Evolutionary conservation across 2,888 invertebrate genomes (phyloP).

Genomic region (Agrenia bidenticulata): DNA sequence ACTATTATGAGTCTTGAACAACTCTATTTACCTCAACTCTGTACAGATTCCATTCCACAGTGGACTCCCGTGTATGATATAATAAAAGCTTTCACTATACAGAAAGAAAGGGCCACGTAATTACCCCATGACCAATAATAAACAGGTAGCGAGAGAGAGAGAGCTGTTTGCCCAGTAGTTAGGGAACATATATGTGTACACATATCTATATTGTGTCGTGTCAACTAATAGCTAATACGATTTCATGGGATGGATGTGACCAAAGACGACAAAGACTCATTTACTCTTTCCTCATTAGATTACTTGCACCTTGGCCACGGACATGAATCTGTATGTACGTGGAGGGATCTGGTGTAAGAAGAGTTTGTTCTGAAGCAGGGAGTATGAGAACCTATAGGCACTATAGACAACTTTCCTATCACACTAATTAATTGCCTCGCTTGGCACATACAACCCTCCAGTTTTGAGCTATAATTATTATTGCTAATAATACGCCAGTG

Average conservation of each 20-base stretch:
- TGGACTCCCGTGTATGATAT: too few species aligned
- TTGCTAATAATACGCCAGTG: conserved; percentile 44
- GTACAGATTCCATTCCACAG: too few species aligned
- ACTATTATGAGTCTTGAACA: too few species aligned
- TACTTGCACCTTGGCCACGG: conserved; percentile 24
- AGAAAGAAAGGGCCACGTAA: too few species aligned
- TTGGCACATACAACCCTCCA: conserved; percentile 38
- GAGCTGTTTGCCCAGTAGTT: conserved; percentile 46
- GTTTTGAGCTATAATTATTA: conserved; percentile 48
- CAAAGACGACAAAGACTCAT: conserved; percentile 41
- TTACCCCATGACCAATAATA: too few species aligned
- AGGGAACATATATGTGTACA: conserved; percentile 21
- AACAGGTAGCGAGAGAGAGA: conserved; percentile 7
- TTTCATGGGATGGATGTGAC: conserved; percentile 42
- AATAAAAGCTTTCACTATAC: too few species aligned
- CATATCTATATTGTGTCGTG: conserved; percentile 27
- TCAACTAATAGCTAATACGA: conserved; percentile 47
- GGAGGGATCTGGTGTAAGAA: not conserved
- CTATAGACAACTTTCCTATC: too few species aligned
- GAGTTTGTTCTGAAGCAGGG: not conserved
- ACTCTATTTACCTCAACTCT: too few species aligned
- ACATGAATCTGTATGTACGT: not conserved
- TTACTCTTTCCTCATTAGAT: conserved; percentile 44
- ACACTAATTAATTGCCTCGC: conserved; percentile 48
- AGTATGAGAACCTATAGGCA: not conserved